Evolutionary conservation across 1,140 invertebrate genomes (phyloP).

Genomic region (Lordiphosa mommai): DNA sequence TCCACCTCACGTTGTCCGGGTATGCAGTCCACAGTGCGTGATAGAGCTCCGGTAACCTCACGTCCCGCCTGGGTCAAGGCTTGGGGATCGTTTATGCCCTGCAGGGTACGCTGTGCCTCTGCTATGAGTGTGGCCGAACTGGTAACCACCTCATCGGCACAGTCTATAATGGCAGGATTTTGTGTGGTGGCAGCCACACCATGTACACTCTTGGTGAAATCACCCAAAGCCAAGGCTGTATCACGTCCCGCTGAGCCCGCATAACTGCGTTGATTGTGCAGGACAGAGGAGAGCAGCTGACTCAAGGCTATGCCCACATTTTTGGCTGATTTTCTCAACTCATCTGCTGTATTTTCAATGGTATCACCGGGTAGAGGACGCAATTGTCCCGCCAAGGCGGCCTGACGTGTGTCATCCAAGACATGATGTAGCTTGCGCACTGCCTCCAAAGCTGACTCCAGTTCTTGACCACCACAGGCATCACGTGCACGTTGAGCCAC

Average conservation of each 20-base stretch:
- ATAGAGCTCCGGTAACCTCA: conserved; percentile 80
- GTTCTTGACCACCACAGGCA: conserved; percentile 92
- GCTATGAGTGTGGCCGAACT: conserved; percentile 89
- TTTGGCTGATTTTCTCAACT: conserved; percentile 85
- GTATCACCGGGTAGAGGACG: conserved; percentile 93
- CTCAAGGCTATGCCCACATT: conserved; percentile 85
- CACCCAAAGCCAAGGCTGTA: conserved; percentile 86
- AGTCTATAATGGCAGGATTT: conserved; percentile 82
- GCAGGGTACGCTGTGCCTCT: conserved; percentile 86
- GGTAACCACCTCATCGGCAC: conserved; percentile 89
- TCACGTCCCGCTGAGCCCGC: conserved; percentile 91
- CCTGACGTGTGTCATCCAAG: conserved; percentile 88
- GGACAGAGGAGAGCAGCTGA: conserved; percentile 91
- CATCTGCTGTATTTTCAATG: conserved; percentile 87
- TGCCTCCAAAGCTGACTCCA: conserved; percentile 90
- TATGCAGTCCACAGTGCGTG: conserved; percentile 87
- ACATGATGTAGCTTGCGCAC: conserved; percentile 90
- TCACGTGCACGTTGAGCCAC: conserved; percentile 91
- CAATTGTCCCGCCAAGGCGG: conserved; percentile 86
- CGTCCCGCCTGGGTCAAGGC: conserved; percentile 83
- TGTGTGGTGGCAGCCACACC: conserved; percentile 85
- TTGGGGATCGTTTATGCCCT: conserved; percentile 83
- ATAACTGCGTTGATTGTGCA: conserved; percentile 91
- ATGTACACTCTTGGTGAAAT: conserved; percentile 86
- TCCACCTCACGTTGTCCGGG: conserved; percentile 95